Evolutionary conservation across 2,113 vertebrate species (phyloP).

Genomic region (Emydocephalus ijimae): DNA sequence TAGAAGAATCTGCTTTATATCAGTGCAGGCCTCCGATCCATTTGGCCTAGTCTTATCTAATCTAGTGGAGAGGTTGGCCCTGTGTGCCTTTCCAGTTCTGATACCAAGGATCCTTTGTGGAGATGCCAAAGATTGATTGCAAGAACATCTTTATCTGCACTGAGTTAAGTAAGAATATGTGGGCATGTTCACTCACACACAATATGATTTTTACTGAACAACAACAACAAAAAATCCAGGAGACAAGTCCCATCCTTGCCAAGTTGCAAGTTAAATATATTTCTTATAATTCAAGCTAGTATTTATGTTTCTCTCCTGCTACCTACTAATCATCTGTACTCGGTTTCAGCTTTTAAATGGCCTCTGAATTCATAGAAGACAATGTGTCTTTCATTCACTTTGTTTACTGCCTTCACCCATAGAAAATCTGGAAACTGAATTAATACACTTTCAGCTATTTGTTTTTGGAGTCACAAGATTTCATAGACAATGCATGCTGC

Average conservation of each 20-base stretch:
- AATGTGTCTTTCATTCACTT: not conserved
- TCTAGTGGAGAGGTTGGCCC: not conserved
- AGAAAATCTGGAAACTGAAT: not conserved
- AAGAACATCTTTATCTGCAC: not conserved
- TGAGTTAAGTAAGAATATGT: not conserved
- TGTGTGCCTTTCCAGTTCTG: not conserved
- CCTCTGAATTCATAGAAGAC: not conserved
- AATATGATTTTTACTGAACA: not conserved
- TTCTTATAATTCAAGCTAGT: not conserved
- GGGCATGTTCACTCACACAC: not conserved
- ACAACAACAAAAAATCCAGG: not conserved
- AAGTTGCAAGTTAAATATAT: not conserved
- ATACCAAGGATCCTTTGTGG: not conserved
- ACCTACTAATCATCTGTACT: not conserved
- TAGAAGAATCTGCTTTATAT: not conserved
- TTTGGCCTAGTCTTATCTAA: not conserved
- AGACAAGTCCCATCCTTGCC: not conserved
- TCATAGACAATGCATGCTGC: not conserved
- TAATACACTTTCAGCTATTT: not conserved
- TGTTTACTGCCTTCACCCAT: conserved; percentile 1
- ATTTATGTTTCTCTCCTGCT: not conserved
- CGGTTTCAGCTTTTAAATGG: not conserved
- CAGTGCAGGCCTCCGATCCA: not conserved
- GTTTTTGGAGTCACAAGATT: not conserved
- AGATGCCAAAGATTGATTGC: not conserved